Evolutionary conservation across 30 jellyfish, hydroid and myxozoan genomes (phyloP), one percentile per base, ranked within the genome.

Genomic region (Turritopsis rubra): DNA sequence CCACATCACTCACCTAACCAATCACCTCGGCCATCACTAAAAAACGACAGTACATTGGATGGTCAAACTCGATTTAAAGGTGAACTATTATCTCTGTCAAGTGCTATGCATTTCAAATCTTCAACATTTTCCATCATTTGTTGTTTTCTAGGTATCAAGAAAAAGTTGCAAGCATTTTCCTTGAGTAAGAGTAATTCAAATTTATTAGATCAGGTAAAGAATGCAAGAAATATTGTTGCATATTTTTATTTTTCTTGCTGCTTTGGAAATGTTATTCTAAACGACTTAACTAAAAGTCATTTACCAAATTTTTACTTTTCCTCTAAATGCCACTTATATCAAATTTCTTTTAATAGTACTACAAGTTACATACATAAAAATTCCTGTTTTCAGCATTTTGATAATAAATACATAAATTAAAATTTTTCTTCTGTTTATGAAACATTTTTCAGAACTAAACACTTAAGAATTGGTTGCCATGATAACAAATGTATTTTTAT

Each of bases 181-280:
- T 27, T 68, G 21, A 68, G 77, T 68, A 68, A 68, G 19, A 68
- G 77, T 68, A 68, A 68, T 27, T 68, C 77, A 68, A 27, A 68
- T 68, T 9, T 68, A 8, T 1, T 27, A 19, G 77, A 23, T 68
- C 77, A 68, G 77, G 77, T 68, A 68, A n/a, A 22, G 21, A 0
- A 68, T 7, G 19, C 30, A n/a, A 0, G 9, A n/a, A n/a, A 9
- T 68, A 22, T 22, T 0, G 9, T 68, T n/a, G 0, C 1, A 41
- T 13, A 41, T 41, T 41, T 5, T 68, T 68, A 0, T 27, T 68
- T 68, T 68, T 68, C 9, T 23, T 0, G 19, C 77, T 68, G 77
- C 19, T 68, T 23, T 68, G 19, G 73, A 60, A 18, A 60, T 60
- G 73, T 60, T 23, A 60, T 60, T 60, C 0, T 18, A 23, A 23